phyloP scores from a whole-genome alignment of 2,888 invertebrate genomes.

The Thecocarcelia acutangulata region DNA sequence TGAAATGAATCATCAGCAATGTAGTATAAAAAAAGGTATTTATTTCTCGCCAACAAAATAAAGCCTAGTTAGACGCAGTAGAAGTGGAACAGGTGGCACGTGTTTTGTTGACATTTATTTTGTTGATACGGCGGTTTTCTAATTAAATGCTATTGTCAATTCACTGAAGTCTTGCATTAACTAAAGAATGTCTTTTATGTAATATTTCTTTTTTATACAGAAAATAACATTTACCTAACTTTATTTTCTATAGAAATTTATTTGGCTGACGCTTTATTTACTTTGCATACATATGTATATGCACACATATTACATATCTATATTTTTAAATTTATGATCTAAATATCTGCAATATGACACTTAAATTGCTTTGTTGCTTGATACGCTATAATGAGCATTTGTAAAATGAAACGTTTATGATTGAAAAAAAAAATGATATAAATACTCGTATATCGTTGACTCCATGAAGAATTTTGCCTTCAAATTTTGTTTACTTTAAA shows the following conservation, averaged over 20 bases:
- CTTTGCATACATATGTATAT: background rate
- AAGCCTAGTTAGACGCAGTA: background rate
- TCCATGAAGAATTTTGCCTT: no score
- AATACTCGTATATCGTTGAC: background rate
- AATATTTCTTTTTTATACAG: background rate
- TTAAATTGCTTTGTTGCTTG: background rate
- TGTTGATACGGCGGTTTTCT: constrained; percentile 1
- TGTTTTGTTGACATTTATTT: constrained; percentile 6
- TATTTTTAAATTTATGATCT: constrained; percentile 55
- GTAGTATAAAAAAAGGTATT: background rate
- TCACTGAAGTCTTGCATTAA: constrained; percentile 11
- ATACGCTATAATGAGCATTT: background rate
- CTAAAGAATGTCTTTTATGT: constrained; percentile 19
- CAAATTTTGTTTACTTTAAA: no score
- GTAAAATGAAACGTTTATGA: background rate
- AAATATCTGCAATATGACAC: constrained; percentile 63
- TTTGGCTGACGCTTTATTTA: background rate
- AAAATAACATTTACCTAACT: constrained; percentile 8
- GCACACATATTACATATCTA: background rate
- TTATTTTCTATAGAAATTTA: background rate
- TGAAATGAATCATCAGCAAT: constrained; percentile 39
- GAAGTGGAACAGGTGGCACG: constrained; percentile 25
- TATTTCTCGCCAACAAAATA: background rate
- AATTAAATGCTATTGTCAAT: background rate
- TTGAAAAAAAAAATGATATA: background rate